Evolutionary conservation across 1,140 invertebrate genomes (phyloP).

Genomic region (Caenorhabditis tropicalis): DNA sequence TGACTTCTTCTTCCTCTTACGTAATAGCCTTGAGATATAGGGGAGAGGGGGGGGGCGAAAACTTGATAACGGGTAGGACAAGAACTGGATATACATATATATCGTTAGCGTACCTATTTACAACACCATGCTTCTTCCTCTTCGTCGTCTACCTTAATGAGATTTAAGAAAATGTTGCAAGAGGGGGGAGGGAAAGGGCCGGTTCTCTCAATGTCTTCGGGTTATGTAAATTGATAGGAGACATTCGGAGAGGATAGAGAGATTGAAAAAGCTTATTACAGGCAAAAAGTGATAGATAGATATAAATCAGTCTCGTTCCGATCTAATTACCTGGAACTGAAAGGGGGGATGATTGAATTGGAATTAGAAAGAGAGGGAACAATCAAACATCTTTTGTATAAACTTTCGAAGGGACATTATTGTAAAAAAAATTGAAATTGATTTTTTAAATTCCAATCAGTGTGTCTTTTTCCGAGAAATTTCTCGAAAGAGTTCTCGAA

Average conservation of each 20-base stretch:
- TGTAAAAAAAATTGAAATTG: too few species aligned
- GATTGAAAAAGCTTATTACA: neutral
- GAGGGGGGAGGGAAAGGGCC: neutral
- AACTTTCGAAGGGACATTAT: too few species aligned
- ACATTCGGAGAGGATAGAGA: neutral
- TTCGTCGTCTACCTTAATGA: neutral
- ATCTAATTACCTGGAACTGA: neutral
- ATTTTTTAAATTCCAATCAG: too few species aligned
- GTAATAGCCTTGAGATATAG: too few species aligned
- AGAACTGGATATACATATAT: conserved; percentile 21
- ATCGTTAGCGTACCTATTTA: conserved; percentile 33
- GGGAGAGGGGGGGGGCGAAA: too few species aligned
- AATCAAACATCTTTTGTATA: neutral
- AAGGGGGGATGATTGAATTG: too few species aligned
- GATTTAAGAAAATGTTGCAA: conserved; percentile 43
- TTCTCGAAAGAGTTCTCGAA: too few species aligned
- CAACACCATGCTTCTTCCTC: neutral
- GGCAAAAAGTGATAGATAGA: neutral
- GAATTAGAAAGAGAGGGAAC: too few species aligned
- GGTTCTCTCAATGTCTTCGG: neutral
- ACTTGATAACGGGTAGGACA: conserved; percentile 36
- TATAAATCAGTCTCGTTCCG: neutral
- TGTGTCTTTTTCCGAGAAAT: neutral
- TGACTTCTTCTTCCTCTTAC: neutral
- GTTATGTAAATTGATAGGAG: conserved; percentile 21